phyloP scores from a whole-genome alignment of 1,140 invertebrate species.

The Ridgeia piscesae region DNA sequence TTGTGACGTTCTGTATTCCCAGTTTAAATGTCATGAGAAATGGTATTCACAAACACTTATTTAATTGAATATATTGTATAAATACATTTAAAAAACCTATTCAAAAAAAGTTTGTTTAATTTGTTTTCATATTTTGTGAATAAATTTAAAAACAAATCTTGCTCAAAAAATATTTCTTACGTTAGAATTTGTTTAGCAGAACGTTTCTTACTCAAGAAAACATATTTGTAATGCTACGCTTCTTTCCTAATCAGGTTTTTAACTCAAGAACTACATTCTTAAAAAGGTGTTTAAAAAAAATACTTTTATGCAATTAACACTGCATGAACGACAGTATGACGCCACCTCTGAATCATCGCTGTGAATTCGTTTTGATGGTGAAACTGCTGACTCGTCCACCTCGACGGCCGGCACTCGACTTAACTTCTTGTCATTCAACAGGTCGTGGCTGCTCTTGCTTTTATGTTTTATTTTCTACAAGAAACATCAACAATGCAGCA shows the following conservation, averaged over 20 bases:
- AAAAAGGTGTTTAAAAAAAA: neutral
- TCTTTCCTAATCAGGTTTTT: neutral
- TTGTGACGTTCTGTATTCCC: no score
- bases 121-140: no score
- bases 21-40: no score
- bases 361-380: neutral
- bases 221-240: neutral
- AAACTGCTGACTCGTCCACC: neutral
- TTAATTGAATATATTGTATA: no score
- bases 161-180: no score
- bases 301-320: neutral
- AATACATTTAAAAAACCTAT: no score
- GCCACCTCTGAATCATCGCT: conserved; percentile 1
- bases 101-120: no score
- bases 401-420: conserved; percentile 59
- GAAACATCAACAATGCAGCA: conserved; percentile 10
- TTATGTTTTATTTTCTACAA: conserved; percentile 57
- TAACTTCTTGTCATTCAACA: conserved; percentile 85
- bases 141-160: no score
- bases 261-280: neutral
- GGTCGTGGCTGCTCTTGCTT: conserved; percentile 91
- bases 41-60: no score
- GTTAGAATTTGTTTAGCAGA: no score
- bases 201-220: no score
- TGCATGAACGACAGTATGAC: neutral